A percentile compares a stretch with the other conserved stretches of the same genome.
Conservation (phyloP, 2,888 invertebrate genomes). For the Chloroclysta siterata region DNA sequence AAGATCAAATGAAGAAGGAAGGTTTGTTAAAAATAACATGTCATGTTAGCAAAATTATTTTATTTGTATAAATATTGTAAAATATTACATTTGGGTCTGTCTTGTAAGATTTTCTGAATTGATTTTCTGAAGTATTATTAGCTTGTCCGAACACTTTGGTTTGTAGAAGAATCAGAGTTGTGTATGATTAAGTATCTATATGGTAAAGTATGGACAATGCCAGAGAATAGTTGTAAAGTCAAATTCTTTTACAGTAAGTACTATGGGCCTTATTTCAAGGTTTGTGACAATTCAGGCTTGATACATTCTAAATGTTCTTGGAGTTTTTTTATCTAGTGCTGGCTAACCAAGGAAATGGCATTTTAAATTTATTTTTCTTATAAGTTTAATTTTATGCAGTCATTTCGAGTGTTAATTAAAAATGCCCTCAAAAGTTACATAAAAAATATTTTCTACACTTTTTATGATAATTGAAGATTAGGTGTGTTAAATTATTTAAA, state of each 20-base stretch:
- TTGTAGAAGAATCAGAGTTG: neutral
- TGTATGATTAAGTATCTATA: neutral
- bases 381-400: no score
- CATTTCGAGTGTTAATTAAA: no score
- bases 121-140: neutral
- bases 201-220: neutral
- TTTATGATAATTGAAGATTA: no score
- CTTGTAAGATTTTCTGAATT: neutral
- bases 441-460: no score
- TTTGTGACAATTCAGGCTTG: neutral
- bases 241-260: neutral
- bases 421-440: no score
- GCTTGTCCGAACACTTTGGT: neutral
- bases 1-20: conserved; percentile 82
- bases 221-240: neutral
- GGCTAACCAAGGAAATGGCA: no score
- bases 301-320: neutral
- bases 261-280: neutral
- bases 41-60: no score
- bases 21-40: conserved; percentile 55
- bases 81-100: no score
- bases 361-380: no score
- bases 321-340: neutral
- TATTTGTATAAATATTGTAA: no score
- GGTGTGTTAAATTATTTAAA: no score